phyloP scores from a whole-genome alignment of 2,797 vertebrate genomes.

The Tenualosa ilisha region DNA sequence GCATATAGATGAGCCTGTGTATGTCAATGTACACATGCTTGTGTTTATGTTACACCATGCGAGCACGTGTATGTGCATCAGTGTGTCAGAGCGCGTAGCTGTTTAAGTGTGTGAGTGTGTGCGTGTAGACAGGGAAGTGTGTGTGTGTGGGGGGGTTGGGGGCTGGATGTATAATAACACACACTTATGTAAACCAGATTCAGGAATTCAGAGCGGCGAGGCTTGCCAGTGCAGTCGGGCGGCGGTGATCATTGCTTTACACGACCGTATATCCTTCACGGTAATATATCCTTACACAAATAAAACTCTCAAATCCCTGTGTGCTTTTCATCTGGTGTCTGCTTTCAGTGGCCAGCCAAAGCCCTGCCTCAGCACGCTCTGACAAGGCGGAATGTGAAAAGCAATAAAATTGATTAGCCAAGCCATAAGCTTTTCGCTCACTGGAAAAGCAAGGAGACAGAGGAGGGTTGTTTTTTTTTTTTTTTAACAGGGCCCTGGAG shows the following conservation, averaged over 20 bases:
- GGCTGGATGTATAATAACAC: conserved; percentile 21
- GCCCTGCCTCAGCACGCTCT: conserved; percentile 8
- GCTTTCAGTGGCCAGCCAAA: conserved; percentile 1
- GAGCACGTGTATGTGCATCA: background rate
- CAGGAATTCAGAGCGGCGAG: conserved; percentile 33
- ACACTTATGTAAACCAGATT: conserved; percentile 41
- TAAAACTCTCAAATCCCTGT: conserved; percentile 29
- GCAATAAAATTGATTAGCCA: conserved; percentile 43
- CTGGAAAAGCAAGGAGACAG: background rate
- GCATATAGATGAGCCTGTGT: background rate
- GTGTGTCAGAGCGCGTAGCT: background rate
- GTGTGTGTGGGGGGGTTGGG: background rate
- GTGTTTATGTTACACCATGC: background rate
- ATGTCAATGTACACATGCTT: background rate
- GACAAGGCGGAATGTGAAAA: conserved; percentile 26
- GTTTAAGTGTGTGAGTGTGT: background rate
- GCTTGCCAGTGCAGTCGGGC: background rate
- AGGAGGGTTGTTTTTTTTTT: background rate
- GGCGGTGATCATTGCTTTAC: background rate
- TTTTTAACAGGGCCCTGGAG: background rate
- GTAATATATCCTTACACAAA: conserved; percentile 17
- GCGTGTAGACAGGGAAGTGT: background rate
- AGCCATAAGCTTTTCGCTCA: conserved; percentile 24
- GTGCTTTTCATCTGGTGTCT: conserved; percentile 1
- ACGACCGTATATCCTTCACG: conserved; percentile 35